Evolutionary conservation across 1,140 invertebrate species (phyloP).

Genomic region (Drosophila serrata): DNA sequence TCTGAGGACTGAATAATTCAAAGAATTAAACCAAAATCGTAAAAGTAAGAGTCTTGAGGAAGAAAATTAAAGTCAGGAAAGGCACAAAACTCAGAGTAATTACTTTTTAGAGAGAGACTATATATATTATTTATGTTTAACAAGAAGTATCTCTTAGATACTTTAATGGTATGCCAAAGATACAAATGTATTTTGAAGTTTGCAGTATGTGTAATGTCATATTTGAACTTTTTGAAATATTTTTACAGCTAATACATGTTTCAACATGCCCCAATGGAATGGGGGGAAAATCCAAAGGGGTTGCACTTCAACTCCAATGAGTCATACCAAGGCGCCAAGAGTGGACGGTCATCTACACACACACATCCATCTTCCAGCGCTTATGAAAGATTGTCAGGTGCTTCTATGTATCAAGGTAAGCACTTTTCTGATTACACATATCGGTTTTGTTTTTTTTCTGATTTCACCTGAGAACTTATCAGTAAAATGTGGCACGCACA

Average conservation of each 20-base stretch:
- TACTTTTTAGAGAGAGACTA: not conserved
- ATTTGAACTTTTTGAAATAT: not conserved
- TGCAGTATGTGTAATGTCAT: not conserved
- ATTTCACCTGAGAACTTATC: constrained; percentile 30
- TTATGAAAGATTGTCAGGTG: constrained; percentile 26
- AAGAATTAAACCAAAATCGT: constrained; percentile 12
- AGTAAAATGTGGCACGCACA: constrained; percentile 14
- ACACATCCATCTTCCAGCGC: not conserved
- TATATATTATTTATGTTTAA: too few relatives aligned
- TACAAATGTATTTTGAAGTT: not conserved
- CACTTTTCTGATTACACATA: constrained; percentile 33
- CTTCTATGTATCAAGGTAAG: constrained; percentile 30
- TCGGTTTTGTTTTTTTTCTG: constrained; percentile 12
- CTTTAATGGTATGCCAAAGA: not conserved
- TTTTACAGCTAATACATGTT: not conserved
- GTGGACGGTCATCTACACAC: not conserved
- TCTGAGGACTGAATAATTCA: not conserved
- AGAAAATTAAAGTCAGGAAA: not conserved
- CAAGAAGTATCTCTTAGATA: too few relatives aligned
- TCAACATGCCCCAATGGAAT: not conserved
- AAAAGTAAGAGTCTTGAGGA: not conserved
- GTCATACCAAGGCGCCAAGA: constrained; percentile 7
- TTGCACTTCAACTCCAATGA: constrained; percentile 8
- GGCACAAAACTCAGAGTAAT: not conserved
- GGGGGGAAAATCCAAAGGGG: constrained; percentile 1